Evolutionary conservation across 1,140 invertebrate genomes (phyloP).

Genomic region (Bombus picipes): DNA sequence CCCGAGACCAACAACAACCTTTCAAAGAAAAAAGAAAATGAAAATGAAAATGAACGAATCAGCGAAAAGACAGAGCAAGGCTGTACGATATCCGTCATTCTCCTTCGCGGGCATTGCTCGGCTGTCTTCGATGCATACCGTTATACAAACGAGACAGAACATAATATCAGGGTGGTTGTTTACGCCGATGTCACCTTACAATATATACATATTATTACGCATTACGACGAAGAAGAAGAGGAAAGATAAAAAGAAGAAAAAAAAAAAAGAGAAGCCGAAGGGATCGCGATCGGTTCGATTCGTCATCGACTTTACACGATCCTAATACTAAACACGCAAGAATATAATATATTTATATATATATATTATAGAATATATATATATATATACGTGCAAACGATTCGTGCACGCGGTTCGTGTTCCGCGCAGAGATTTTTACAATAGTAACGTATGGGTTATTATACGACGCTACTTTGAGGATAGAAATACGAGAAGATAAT

Average conservation of each 20-base stretch:
- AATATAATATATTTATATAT: not conserved
- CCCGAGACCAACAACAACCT: not conserved
- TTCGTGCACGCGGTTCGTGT: not conserved
- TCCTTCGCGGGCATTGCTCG: conserved; percentile 5
- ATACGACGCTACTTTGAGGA: not conserved
- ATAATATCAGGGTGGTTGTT: conserved; percentile 11
- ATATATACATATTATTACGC: not conserved
- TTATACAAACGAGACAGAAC: not conserved
- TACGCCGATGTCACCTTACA: conserved; percentile 9
- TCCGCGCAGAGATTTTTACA: conserved; percentile 20
- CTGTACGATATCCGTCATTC: not conserved
- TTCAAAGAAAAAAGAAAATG: not conserved
- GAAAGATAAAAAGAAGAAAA: not conserved
- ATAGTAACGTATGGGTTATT: conserved; percentile 23
- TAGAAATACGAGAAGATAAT: not conserved
- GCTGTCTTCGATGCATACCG: conserved; percentile 17
- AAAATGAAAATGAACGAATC: not conserved
- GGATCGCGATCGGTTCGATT: conserved; percentile 29
- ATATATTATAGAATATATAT: conserved; percentile 18
- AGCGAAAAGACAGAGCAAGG: not conserved
- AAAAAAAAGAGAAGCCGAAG: not conserved
- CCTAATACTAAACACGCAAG: conserved; percentile 2
- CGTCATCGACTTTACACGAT: conserved; percentile 36
- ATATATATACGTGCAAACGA: not conserved
- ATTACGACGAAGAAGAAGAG: not conserved